Evolutionary conservation across 1,140 invertebrate species (phyloP).

Genomic region (Bombyx mandarina): DNA sequence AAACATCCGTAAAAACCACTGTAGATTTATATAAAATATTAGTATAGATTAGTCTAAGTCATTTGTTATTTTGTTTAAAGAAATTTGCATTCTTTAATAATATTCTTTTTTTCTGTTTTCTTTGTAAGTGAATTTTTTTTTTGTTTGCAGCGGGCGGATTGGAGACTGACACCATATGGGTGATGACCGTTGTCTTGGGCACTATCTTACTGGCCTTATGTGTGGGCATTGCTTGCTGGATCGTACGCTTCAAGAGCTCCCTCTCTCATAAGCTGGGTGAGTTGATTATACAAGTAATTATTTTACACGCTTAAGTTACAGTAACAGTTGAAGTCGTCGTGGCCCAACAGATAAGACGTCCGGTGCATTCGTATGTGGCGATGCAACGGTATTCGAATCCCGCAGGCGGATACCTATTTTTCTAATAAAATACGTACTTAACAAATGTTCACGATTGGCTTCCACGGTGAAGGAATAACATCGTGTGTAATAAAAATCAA

Average conservation of each 20-base stretch:
- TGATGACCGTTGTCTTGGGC: constrained; percentile 33
- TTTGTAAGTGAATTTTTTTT: constrained; percentile 2
- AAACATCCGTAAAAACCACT: no score
- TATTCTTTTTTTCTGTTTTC: not conserved
- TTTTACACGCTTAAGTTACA: no score
- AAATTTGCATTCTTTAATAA: not conserved
- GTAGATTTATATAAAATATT: no score
- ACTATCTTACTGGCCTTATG: constrained; percentile 26
- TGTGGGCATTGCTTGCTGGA: constrained; percentile 43
- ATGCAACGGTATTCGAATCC: no score
- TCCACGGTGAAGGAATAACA: no score
- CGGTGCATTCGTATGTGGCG: no score
- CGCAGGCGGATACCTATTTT: no score
- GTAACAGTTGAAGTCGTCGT: no score
- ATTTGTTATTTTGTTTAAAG: not conserved
- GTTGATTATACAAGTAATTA: not conserved
- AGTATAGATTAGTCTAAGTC: not conserved
- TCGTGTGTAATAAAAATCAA: no score
- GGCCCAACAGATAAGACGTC: no score
- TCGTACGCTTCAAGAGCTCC: constrained; percentile 34
- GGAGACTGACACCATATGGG: constrained; percentile 41
- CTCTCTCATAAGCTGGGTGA: constrained; percentile 54
- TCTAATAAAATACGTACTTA: no score
- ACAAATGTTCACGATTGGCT: no score
- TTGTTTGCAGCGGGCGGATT: constrained; percentile 39